Evolutionary conservation across 2,888 invertebrate genomes (phyloP).

Genomic region (Nymphalis polychloros): DNA sequence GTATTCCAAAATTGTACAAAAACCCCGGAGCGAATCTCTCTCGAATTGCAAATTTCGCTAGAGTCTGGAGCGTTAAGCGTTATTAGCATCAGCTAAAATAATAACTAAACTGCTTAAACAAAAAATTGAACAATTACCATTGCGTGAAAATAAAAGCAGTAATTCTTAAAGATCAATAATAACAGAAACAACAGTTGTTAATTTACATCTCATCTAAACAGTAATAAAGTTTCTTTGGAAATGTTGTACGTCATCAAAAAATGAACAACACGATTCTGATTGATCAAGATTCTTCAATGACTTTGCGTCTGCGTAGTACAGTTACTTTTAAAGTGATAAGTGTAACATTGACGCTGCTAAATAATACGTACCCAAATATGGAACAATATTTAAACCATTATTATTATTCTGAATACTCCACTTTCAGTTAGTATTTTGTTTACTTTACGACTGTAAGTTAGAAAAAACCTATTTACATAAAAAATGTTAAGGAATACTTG

Average conservation of each 20-base stretch:
- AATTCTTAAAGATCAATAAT: background rate
- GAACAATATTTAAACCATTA: too few relatives aligned
- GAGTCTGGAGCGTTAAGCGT: too few relatives aligned
- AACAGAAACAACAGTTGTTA: slow-evolving; percentile 34
- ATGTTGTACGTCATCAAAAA: slow-evolving; percentile 42
- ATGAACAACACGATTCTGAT: slow-evolving; percentile 43
- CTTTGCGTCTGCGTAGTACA: slow-evolving; percentile 39
- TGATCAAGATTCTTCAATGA: slow-evolving; percentile 50
- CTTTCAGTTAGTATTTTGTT: too few relatives aligned
- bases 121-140: too few relatives aligned
- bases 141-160: background rate
- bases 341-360: slow-evolving; percentile 12
- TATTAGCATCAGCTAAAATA: too few relatives aligned
- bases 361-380: background rate
- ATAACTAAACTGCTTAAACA: too few relatives aligned
- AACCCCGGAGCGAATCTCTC: too few relatives aligned
- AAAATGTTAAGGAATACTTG: too few relatives aligned
- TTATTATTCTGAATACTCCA: background rate
- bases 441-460: too few relatives aligned
- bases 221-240: slow-evolving; percentile 45
- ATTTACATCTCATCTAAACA: slow-evolving; percentile 47
- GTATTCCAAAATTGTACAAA: too few relatives aligned
- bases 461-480: too few relatives aligned
- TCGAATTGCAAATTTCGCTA: too few relatives aligned
- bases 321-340: slow-evolving; percentile 30